Evolutionary conservation across 2,113 vertebrate species (phyloP).

Genomic region (Hippocampus zosterae): DNA sequence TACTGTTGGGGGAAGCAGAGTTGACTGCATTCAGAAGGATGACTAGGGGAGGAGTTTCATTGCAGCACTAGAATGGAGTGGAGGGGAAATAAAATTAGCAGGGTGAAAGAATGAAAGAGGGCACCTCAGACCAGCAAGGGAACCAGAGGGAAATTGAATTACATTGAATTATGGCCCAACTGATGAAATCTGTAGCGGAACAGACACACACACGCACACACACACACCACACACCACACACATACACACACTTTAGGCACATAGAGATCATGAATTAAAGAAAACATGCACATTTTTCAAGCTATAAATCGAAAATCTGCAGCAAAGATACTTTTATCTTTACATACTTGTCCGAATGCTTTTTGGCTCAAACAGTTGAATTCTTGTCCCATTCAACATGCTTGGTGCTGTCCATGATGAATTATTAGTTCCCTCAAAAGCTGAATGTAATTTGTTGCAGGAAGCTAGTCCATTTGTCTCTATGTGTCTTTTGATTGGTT

Average conservation of each 20-base stretch:
- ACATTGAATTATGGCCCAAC: constrained; percentile 49
- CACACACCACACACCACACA: constrained; percentile 11
- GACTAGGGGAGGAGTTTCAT: not conserved
- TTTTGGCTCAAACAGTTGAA: not conserved
- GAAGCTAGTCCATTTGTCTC: no score
- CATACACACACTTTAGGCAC: not conserved
- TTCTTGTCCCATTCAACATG: not conserved
- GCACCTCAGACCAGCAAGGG: constrained; percentile 36
- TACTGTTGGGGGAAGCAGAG: constrained; percentile 28
- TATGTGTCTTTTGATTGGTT: no score
- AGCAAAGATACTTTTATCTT: not conserved
- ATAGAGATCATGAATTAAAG: not conserved
- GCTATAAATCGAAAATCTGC: constrained; percentile 1
- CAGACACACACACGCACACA: constrained; percentile 13
- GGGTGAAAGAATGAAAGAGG: constrained; percentile 42
- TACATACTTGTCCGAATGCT: not conserved
- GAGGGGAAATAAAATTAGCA: constrained; percentile 47
- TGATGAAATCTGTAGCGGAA: constrained; percentile 47
- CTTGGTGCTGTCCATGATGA: no score
- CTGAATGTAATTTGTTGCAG: no score
- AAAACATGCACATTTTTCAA: not conserved
- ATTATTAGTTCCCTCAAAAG: no score
- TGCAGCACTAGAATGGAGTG: not conserved
- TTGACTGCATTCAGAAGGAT: constrained; percentile 11
- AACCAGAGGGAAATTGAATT: constrained; percentile 55